Conservation (phyloP, 2,113 vertebrate species). For the Pogonocichla stellata region DNA sequence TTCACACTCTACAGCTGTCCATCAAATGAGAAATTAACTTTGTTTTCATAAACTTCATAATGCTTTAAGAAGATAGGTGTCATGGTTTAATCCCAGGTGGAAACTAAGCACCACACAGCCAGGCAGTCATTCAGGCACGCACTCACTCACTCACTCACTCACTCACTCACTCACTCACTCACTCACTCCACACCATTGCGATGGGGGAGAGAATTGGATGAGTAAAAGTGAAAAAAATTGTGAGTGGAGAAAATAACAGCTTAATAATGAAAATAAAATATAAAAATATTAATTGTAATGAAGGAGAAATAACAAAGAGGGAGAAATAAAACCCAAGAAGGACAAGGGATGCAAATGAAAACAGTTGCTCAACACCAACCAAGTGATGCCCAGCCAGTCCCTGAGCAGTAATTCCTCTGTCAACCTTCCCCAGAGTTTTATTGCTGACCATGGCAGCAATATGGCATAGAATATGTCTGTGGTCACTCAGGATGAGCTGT, state of each 20-base stretch:
- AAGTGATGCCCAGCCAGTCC: not conserved
- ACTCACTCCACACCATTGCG: not conserved
- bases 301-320: not conserved
- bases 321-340: not conserved
- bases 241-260: not conserved
- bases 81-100: not conserved
- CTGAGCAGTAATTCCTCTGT: not conserved
- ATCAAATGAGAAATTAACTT: not conserved
- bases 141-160: not conserved
- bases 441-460: not conserved
- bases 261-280: not conserved
- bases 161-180: not conserved
- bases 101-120: not conserved
- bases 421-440: not conserved
- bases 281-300: not conserved
- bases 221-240: accelerated
- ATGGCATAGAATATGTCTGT: not conserved
- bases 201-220: not conserved
- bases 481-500: not conserved
- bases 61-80: not conserved
- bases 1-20: not conserved
- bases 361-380: not conserved
- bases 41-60: not conserved
- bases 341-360: not conserved
- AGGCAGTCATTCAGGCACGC: not conserved